Base-by-base conservation (phyloP, 1,140 invertebrate genomes). In the Battus philenor region DNA sequence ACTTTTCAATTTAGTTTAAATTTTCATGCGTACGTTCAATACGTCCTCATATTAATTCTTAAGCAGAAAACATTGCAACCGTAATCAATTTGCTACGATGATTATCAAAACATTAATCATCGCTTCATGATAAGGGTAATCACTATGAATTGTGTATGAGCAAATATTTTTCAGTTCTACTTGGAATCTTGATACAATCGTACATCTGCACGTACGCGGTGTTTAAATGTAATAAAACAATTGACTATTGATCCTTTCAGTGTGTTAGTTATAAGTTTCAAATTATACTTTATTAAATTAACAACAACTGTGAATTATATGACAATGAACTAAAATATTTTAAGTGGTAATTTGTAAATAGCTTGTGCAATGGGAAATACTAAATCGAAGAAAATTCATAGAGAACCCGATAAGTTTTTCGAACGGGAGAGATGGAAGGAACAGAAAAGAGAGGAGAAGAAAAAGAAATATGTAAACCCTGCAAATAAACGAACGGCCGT, bases 371-470 rank as follows among this genome's bases (percentile, higher is more conserved):
- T 88, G 87, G 87, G 84, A 2, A 87, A 86, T 50, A 59, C 68
- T 0, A 80, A 73, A 31, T 81, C 75, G 7, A 87, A 81, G 36
- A 74, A 62, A 26, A 68, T 66, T 20, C 54, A 68, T 16, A 84
- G 74, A 32, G 73, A 81, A 32, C 80, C 80, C n/a, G 78, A 77
- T 47, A 69, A 69, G 30, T 82, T 86, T 50, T 87, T 87, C 27
- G 81, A 78, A 26, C 58, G 76, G 12, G 72, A 79, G 29, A 67
- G 61, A 56, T 71, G 62, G 60, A 76, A 76, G 52, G 77, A 86
- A 45, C 63, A 79, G 38, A 65, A 73, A 44, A 62, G 68, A 8
- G 74, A 86, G 44, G 65, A 82, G 39, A 68, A 68, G 20, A 69
- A 64, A 36, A 72, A 79, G 48, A 78, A 62, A 45, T 50, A 61